phyloP scores from a whole-genome alignment of 1,140 invertebrate species.

The Leptinotarsa undecemlineata region DNA sequence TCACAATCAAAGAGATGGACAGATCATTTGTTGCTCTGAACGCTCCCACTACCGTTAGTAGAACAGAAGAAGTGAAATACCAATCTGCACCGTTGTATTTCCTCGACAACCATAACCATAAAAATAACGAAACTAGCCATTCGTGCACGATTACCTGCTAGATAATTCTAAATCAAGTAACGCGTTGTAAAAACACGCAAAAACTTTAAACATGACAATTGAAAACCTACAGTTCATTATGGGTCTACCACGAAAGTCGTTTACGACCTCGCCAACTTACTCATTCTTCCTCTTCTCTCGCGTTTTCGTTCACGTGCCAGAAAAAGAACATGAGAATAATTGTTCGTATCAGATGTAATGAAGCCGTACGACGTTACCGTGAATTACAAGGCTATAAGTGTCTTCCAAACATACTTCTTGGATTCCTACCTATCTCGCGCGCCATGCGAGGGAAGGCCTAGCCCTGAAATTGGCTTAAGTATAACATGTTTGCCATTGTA shows the following conservation, averaged over 20 bases:
- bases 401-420: conserved; percentile 28
- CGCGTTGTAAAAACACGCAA: conserved; percentile 18
- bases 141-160: neutral
- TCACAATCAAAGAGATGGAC: no score
- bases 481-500: conserved; percentile 10
- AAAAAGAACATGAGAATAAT: conserved; percentile 17
- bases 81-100: conserved; percentile 2
- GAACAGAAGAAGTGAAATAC: conserved; percentile 8
- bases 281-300: neutral
- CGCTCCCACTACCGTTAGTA: neutral
- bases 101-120: conserved; percentile 6
- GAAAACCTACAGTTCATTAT: conserved; percentile 29
- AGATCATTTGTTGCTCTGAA: neutral
- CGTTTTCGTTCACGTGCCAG: conserved; percentile 9
- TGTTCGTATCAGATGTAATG: conserved; percentile 28
- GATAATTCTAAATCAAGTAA: conserved; percentile 21
- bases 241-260: conserved; percentile 19
- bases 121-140: conserved; percentile 8
- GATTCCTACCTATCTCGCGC: conserved; percentile 30
- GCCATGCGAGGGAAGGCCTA: conserved; percentile 12
- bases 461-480: conserved; percentile 14
- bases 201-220: conserved; percentile 21
- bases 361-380: conserved; percentile 33
- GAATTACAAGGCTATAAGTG: conserved; percentile 35
- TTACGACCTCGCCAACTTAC: conserved; percentile 1